Percentiles rank a stretch among this genome's conserved stretches.
Evolutionary conservation across 2,113 vertebrate species (phyloP).

Genomic region (Bombycilla garrulus): DNA sequence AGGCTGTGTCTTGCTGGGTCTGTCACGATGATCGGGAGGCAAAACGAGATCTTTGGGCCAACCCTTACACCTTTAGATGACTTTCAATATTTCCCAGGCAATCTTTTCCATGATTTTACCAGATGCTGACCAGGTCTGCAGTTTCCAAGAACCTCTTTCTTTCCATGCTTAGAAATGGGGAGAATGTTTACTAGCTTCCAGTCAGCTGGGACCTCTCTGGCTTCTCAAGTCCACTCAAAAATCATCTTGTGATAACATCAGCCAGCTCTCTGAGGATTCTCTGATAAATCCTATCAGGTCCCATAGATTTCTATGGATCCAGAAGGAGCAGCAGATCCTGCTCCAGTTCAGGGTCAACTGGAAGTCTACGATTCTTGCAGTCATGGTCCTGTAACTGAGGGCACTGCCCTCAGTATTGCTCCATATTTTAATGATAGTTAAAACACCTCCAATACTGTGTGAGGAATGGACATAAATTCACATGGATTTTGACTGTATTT

Average conservation of each 20-base stretch:
- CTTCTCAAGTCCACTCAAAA: neutral
- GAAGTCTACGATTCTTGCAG: neutral
- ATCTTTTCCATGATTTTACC: neutral
- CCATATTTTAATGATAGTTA: neutral
- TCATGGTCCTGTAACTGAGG: neutral
- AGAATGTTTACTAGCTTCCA: neutral
- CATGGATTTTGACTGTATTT: neutral
- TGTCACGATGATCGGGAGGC: no score
- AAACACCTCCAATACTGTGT: fast-evolving
- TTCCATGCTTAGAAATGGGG: neutral
- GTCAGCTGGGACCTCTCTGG: neutral
- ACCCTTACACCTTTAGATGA: no score
- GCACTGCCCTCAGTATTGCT: neutral
- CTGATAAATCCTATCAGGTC: neutral
- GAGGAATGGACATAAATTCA: neutral
- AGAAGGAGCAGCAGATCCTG: neutral
- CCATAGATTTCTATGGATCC: neutral
- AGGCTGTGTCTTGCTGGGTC: no score
- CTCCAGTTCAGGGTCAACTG: neutral
- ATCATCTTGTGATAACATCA: neutral
- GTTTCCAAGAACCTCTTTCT: neutral
- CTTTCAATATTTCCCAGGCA: neutral
- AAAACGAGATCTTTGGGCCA: no score
- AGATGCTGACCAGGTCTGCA: no score
- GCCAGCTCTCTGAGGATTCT: neutral